Base-by-base conservation (phyloP, 2,888 invertebrate genomes). In the Laothoe populi region DNA sequence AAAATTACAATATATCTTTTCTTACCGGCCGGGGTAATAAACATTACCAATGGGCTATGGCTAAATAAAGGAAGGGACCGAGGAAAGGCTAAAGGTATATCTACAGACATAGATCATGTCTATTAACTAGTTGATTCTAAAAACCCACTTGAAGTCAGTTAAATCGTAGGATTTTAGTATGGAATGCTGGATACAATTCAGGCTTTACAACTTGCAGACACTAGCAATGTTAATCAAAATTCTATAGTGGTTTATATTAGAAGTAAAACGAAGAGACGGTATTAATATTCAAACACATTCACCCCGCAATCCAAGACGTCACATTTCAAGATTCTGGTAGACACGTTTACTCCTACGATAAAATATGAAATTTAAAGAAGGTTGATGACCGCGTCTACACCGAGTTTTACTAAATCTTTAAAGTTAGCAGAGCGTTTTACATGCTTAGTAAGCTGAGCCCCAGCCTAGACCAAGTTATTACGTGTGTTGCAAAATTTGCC, bases 391-490 rank as follows among this genome's bases (percentile, higher is more conserved):
- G 35, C 11, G 35, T 68, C 69, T 69, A 65, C 66, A 64, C 45
- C 44, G 61, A 64, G 67, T 67, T 63, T 70, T 49, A 38, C 42
- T 59, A 31, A 49, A 49, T 60, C 45, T 49, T 35, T 35, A 53
- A 53, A 53, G 53, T 53, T 53, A 46, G 31, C 49, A 31, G 49
- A 16, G 35, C 35, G 16, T 35, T 35, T 53, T 35, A 53, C 53
- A 35, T 10, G 53, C 31, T 35, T 53, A 53, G 31, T 35, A 31
- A 49, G 16, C 49, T 53, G 35, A 53, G 35, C 35, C 35, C 19
- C 31, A 35, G 26, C 24, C 26, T 26, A 49, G 49, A 31, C 31
- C 10, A 49, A 49, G 26, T 53, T 35, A 19, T 53, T 53, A 53
- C 53, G 35, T 35, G 35, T 53, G 35, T 53, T 53, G 35, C 35